A percentile compares a stretch with the other conserved stretches of the same genome.
Conservation (phyloP, 2,888 invertebrate genomes). For the Drosophila tanythrix region DNA sequence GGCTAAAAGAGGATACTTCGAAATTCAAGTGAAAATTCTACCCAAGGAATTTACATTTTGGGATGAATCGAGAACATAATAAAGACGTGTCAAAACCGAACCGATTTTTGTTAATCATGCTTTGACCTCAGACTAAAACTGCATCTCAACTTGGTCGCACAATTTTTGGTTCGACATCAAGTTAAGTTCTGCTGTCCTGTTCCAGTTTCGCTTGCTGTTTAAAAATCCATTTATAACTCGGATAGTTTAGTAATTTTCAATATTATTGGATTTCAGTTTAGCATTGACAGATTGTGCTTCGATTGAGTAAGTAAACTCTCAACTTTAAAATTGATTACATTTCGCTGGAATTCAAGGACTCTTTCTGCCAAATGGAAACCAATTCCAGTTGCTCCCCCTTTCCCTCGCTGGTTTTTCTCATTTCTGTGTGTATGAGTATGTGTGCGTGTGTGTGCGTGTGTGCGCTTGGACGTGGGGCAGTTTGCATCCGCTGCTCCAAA, state of each 20-base stretch:
- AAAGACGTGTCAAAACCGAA: no score
- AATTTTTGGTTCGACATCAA: background rate
- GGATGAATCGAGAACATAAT: background rate
- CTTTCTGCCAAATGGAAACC: constrained; percentile 5
- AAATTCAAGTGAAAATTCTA: background rate
- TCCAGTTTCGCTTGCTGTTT: background rate
- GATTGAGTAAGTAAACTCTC: background rate
- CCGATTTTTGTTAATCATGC: background rate
- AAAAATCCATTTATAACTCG: background rate
- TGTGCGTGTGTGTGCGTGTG: constrained; percentile 9
- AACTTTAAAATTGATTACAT: constrained; percentile 11
- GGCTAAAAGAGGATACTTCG: background rate
- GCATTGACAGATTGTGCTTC: background rate
- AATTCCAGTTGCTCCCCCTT: constrained; percentile 22
- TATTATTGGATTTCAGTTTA: background rate
- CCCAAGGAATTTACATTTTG: background rate
- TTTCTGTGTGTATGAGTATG: background rate
- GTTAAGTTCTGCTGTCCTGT: background rate
- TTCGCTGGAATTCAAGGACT: constrained; percentile 1
- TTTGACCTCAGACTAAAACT: background rate
- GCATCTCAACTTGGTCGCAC: background rate
- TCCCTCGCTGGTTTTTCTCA: background rate
- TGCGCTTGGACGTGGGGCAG: constrained; percentile 18
- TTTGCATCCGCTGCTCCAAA: constrained; percentile 28
- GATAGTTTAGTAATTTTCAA: background rate